Conservation (phyloP, 2,797 vertebrate species). For the Hypotaenidia okinawae region DNA sequence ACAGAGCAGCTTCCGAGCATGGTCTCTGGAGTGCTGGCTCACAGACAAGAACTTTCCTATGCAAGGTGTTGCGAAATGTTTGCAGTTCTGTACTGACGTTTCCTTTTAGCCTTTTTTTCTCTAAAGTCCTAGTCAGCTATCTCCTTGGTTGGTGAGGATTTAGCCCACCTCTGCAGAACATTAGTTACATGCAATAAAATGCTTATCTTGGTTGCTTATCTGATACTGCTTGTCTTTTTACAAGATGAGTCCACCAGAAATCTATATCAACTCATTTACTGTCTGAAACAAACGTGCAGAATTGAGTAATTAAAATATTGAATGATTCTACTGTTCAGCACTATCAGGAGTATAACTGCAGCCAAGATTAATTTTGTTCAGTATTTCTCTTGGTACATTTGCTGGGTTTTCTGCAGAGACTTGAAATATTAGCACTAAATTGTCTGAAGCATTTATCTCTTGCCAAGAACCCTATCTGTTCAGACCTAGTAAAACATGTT, state of each 20-base stretch:
- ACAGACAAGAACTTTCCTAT: neutral
- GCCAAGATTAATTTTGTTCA: neutral
- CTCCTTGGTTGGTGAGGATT: neutral
- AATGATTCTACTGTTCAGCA: neutral
- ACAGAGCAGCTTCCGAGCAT: neutral
- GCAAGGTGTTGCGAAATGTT: neutral
- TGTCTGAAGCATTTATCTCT: conserved; percentile 51
- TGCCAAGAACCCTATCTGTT: conserved; percentile 41
- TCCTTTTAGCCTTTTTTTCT: neutral
- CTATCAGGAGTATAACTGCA: neutral
- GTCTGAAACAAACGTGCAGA: neutral
- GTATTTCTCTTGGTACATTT: conserved; percentile 10
- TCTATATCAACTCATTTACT: neutral
- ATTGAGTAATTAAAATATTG: neutral
- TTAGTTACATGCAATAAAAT: neutral
- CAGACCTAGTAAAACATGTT: conserved; percentile 50
- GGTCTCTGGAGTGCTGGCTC: neutral
- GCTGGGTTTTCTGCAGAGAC: neutral
- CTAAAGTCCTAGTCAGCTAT: neutral
- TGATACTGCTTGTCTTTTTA: neutral
- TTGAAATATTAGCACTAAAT: conserved; percentile 47
- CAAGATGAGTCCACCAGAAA: neutral
- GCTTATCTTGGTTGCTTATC: neutral
- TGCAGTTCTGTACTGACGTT: neutral
- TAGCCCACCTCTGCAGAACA: neutral